Conservation (phyloP, 2,797 vertebrate species). For the Ceyx erithaca region DNA sequence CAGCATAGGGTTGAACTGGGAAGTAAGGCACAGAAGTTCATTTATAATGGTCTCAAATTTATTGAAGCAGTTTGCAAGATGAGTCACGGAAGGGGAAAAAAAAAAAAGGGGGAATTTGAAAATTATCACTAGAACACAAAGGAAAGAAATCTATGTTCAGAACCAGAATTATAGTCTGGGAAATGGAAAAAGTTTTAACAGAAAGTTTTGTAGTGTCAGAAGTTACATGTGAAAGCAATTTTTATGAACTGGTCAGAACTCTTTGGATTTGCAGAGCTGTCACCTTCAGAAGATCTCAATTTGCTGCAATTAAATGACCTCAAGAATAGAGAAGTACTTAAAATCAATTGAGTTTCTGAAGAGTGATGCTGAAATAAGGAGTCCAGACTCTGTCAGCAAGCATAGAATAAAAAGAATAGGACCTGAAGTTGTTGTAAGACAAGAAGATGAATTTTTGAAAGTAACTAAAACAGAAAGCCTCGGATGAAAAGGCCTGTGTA, state of each 20-base stretch:
- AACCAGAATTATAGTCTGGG: conserved; percentile 36
- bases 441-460: conserved; percentile 43
- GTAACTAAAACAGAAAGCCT: conserved; percentile 19
- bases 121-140: not conserved
- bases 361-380: not conserved
- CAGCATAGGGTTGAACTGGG: not conserved
- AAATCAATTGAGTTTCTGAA: conserved; percentile 54
- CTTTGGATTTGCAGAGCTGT: conserved; percentile 47
- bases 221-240: conserved; percentile 19
- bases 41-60: not conserved
- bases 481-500: not conserved
- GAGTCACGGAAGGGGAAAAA: not conserved
- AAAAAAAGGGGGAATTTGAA: not conserved
- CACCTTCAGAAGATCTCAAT: conserved; percentile 21
- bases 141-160: conserved; percentile 21
- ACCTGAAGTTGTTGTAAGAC: not conserved
- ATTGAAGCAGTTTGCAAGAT: not conserved
- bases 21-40: not conserved
- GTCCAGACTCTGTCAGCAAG: not conserved
- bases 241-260: conserved; percentile 52
- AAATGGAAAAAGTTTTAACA: conserved; percentile 48
- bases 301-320: conserved; percentile 67
- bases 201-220: conserved; percentile 10
- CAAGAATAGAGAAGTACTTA: conserved; percentile 30
- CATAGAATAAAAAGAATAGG: conserved; percentile 13